Conservation (phyloP, 2,888 invertebrate genomes). For the Synergus laeviventris region DNA sequence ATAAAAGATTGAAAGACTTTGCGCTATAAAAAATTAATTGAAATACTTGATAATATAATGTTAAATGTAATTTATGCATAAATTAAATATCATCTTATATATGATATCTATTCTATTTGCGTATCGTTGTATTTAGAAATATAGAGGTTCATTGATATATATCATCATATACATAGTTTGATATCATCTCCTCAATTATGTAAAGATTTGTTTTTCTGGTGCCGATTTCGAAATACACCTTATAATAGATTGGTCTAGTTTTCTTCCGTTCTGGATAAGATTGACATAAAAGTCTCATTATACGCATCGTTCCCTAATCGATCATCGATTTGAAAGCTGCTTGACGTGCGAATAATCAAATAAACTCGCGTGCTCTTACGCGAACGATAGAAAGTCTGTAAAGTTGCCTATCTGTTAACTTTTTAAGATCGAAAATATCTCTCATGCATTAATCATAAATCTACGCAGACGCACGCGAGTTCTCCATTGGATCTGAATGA, state of each 20-base stretch:
- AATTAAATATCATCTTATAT: neutral
- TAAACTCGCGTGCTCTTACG: slow-evolving; percentile 43
- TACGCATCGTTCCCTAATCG: slow-evolving; percentile 61
- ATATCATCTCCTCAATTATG: neutral
- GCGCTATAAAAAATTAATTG: neutral
- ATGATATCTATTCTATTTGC: neutral
- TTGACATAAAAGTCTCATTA: slow-evolving; percentile 58
- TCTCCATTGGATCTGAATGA: slow-evolving; percentile 14
- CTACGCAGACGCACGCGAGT: slow-evolving; percentile 33
- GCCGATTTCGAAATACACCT: neutral
- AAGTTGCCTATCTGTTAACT: slow-evolving; percentile 37
- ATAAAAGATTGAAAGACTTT: neutral
- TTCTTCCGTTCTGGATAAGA: slow-evolving; percentile 15
- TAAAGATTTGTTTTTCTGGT: slow-evolving; percentile 9
- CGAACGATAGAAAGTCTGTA: slow-evolving; percentile 39
- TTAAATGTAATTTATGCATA: neutral
- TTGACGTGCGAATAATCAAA: slow-evolving; percentile 60
- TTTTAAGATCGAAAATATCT: slow-evolving; percentile 64
- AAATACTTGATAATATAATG: neutral
- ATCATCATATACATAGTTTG: neutral
- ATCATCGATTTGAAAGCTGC: slow-evolving; percentile 64
- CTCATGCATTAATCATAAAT: slow-evolving; percentile 72
- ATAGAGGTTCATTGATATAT: neutral
- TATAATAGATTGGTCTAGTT: slow-evolving; percentile 9
- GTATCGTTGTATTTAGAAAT: neutral